These are phyloP conservation scores for Mactra quadrangularis DNA, from an alignment of 1,140 invertebrate species.

Conservation along the genomic window DNA sequence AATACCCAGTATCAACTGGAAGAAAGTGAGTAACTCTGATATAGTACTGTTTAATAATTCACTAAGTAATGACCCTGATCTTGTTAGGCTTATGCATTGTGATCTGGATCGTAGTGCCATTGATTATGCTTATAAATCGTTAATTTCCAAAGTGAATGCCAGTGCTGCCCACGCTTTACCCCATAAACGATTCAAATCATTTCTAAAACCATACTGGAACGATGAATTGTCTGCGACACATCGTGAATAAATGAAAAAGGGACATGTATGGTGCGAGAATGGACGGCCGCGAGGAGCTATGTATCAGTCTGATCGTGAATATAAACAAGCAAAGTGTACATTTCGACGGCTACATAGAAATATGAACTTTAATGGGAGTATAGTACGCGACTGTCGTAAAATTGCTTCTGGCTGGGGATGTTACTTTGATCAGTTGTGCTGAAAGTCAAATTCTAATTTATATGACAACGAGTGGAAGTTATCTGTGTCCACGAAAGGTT, in stretches of 20 bases:
- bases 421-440: conserved; percentile 6
- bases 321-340: neutral
- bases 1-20: neutral
- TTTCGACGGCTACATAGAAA: no score
- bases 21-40: neutral
- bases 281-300: conserved; percentile 19
- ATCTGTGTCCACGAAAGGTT: neutral
- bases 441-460: neutral
- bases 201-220: conserved; percentile 23
- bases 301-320: no score
- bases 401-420: neutral
- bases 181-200: neutral
- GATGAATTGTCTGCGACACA: neutral
- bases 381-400: neutral
- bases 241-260: neutral
- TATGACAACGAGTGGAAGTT: neutral
- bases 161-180: neutral
- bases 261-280: neutral
- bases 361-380: no score
- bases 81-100: no score
- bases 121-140: neutral
- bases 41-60: neutral
- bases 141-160: neutral
- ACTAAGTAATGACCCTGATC: neutral
- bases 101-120: neutral